phyloP scores from a whole-genome alignment of 2,888 invertebrate genomes.

The Cosmopolites sordidus region DNA sequence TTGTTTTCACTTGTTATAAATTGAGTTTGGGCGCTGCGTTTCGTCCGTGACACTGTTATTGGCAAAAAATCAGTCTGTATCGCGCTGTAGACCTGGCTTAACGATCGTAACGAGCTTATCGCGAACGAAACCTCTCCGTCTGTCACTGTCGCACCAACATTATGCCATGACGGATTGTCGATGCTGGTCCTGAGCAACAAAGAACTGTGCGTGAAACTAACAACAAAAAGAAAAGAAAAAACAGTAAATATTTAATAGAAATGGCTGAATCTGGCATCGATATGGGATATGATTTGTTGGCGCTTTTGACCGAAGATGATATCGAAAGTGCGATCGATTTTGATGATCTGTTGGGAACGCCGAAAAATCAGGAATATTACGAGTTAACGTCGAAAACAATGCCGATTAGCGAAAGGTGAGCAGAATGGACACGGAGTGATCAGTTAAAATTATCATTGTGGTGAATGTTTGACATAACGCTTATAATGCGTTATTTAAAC shows the following conservation, averaged over 20 bases:
- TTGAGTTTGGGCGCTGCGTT: constrained; percentile 19
- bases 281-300: constrained; percentile 60
- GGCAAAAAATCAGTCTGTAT: constrained; percentile 31
- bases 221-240: no score
- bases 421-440: background rate
- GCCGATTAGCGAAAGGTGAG: constrained; percentile 59
- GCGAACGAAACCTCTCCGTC: no score
- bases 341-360: constrained; percentile 51
- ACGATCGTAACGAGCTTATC: no score
- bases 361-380: constrained; percentile 59
- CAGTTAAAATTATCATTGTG: no score
- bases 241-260: background rate
- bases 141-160: background rate
- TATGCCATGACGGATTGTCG: background rate
- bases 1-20: constrained; percentile 21
- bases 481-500: no score
- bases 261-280: constrained; percentile 63
- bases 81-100: no score
- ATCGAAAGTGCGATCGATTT: constrained; percentile 51
- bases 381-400: constrained; percentile 60
- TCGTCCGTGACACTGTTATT: constrained; percentile 39
- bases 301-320: constrained; percentile 51
- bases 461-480: no score
- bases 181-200: constrained; percentile 3
- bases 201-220: constrained; percentile 6